phyloP scores from a whole-genome alignment of 2,888 invertebrate genomes.

The Heliconius hortense region DNA sequence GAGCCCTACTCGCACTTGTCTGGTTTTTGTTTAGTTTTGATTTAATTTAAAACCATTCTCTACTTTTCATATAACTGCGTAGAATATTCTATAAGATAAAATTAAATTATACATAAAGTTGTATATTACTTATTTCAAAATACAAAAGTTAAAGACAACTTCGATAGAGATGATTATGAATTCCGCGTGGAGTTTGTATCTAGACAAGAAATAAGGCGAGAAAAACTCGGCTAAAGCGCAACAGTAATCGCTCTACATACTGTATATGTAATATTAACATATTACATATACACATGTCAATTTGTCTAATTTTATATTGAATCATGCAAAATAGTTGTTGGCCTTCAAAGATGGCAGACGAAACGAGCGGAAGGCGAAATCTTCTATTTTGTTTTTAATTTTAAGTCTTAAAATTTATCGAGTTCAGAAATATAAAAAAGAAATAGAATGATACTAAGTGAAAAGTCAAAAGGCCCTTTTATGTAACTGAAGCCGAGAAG shows the following conservation, averaged over 20 bases:
- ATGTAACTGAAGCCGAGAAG: neutral
- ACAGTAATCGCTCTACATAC: conserved; percentile 30
- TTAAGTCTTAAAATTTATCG: too few relatives aligned
- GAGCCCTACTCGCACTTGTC: too few relatives aligned
- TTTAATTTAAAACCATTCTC: neutral
- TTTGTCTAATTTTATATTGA: conserved; percentile 15
- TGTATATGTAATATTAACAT: conserved; percentile 4
- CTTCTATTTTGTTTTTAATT: too few relatives aligned
- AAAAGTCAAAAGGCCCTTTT: too few relatives aligned
- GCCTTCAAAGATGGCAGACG: too few relatives aligned
- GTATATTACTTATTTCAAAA: conserved; percentile 41
- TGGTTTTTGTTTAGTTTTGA: too few relatives aligned
- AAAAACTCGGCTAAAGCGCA: conserved; percentile 33
- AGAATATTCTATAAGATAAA: conserved; percentile 28
- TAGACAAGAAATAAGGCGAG: conserved; percentile 41
- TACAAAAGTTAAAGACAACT: conserved; percentile 38
- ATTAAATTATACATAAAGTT: conserved; percentile 34
- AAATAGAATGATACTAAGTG: too few relatives aligned
- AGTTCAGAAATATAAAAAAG: too few relatives aligned
- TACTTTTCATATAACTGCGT: neutral
- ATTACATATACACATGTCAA: too few relatives aligned
- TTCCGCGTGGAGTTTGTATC: conserved; percentile 41
- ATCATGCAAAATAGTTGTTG: too few relatives aligned
- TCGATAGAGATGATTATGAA: conserved; percentile 40
- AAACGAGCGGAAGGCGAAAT: too few relatives aligned